A percentile compares a stretch with the other conserved stretches of the same genome.
Conservation (phyloP, 2,113 vertebrate species). For the Eulemur rufifrons region DNA sequence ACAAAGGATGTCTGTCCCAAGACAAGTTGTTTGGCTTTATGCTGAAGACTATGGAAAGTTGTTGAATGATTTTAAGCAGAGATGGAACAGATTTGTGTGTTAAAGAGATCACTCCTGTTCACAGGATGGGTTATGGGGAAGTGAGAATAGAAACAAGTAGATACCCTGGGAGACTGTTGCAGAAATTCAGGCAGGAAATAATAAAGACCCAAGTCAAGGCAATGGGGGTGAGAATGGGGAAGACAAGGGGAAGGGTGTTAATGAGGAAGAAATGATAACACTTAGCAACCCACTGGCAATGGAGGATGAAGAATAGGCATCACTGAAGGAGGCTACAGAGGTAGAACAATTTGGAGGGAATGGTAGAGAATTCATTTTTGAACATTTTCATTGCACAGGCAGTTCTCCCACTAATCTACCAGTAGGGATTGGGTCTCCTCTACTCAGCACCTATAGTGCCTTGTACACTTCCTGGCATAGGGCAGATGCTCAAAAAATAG, state of each 20-base stretch:
- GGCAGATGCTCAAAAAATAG: neutral
- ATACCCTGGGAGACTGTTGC: neutral
- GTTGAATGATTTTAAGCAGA: neutral
- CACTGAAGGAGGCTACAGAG: neutral
- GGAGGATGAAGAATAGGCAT: neutral
- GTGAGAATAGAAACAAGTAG: neutral
- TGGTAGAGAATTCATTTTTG: neutral
- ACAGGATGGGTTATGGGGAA: neutral
- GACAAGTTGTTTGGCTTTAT: neutral
- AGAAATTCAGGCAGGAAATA: slow-evolving; percentile 27
- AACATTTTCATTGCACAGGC: neutral
- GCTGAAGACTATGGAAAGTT: neutral
- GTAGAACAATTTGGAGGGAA: neutral
- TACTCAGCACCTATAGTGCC: neutral
- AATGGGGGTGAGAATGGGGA: neutral
- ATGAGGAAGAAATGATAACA: neutral
- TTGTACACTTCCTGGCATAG: neutral
- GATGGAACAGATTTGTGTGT: neutral
- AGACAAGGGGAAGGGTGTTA: neutral
- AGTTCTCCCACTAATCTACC: neutral
- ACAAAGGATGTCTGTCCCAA: neutral
- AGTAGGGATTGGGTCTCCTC: neutral
- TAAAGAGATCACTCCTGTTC: neutral
- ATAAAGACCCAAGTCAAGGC: neutral
- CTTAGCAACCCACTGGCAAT: neutral